Percentiles rank a stretch among this genome's conserved stretches.
Evolutionary conservation across 2,888 invertebrate species (phyloP).

Genomic region (Ennomos fuscantarius): DNA sequence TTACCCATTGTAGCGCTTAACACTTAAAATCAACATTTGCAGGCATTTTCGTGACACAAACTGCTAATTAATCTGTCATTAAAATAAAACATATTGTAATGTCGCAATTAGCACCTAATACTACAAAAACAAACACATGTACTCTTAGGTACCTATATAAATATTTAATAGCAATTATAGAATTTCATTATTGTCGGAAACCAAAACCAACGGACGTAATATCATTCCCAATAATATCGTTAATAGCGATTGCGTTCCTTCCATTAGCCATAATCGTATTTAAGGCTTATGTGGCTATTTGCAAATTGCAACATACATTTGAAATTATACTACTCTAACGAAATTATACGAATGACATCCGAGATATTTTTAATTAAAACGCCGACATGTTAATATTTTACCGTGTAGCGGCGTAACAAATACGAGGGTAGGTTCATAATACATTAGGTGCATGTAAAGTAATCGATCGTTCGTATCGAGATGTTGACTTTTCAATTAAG

Average conservation of each 20-base stretch:
- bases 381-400: constrained; percentile 26
- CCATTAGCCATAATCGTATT: constrained; percentile 48
- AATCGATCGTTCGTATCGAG: constrained; percentile 71
- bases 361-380: constrained; percentile 28
- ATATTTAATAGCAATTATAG: constrained; percentile 7
- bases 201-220: constrained; percentile 43
- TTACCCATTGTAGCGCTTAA: constrained; percentile 56
- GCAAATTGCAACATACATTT: constrained; percentile 33
- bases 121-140: background rate
- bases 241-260: constrained; percentile 47
- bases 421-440: constrained; percentile 55
- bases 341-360: constrained; percentile 26
- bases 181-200: constrained; percentile 20
- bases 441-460: constrained; percentile 65
- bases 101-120: constrained; percentile 1
- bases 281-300: constrained; percentile 45
- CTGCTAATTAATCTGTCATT: constrained; percentile 2
- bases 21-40: constrained; percentile 49
- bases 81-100: constrained; percentile 6
- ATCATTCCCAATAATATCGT: constrained; percentile 50
- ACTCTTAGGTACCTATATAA: no score
- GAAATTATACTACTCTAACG: constrained; percentile 29
- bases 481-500: constrained; percentile 84
- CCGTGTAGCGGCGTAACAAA: constrained; percentile 33
- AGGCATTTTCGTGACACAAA: constrained; percentile 55